A percentile compares a stretch with the other conserved stretches of the same genome.
phyloP scores from a whole-genome alignment of 2,113 vertebrate species.

The Gracilinanus agilis region DNA sequence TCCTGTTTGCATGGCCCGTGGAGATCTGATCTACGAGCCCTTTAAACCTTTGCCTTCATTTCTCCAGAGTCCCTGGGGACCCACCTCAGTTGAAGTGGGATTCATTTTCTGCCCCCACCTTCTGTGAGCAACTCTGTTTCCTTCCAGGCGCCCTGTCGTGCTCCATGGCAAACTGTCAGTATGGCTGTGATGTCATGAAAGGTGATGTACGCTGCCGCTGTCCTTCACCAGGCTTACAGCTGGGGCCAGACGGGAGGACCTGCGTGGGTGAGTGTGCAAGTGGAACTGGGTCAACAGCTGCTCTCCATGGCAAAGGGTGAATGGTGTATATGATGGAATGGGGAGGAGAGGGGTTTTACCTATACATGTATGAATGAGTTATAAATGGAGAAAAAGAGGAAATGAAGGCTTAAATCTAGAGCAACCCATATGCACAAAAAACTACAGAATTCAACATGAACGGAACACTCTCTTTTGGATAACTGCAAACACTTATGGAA shows the following conservation, averaged over 20 bases:
- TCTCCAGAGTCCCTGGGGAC: background rate
- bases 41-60: background rate
- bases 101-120: background rate
- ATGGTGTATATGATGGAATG: background rate
- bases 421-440: background rate
- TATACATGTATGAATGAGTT: background rate
- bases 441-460: background rate
- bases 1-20: background rate
- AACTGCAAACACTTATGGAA: background rate
- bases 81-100: background rate
- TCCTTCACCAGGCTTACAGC: conserved; percentile 95
- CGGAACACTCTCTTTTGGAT: background rate
- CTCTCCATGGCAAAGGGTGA: background rate
- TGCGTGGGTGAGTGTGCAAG: conserved; percentile 90
- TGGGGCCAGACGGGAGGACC: conserved; percentile 94
- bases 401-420: background rate
- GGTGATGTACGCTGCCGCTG: conserved; percentile 96
- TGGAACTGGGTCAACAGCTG: background rate
- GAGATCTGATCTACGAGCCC: background rate
- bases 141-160: conserved; percentile 91
- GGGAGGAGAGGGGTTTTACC: background rate
- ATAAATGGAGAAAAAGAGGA: background rate
- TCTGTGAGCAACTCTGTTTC: conserved; percentile 20
- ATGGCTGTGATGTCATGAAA: conserved; percentile 96
- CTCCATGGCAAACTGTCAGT: conserved; percentile 98